Evolutionary conservation across 2,797 vertebrate genomes (phyloP).

Genomic region (Bothrops alternatus): DNA sequence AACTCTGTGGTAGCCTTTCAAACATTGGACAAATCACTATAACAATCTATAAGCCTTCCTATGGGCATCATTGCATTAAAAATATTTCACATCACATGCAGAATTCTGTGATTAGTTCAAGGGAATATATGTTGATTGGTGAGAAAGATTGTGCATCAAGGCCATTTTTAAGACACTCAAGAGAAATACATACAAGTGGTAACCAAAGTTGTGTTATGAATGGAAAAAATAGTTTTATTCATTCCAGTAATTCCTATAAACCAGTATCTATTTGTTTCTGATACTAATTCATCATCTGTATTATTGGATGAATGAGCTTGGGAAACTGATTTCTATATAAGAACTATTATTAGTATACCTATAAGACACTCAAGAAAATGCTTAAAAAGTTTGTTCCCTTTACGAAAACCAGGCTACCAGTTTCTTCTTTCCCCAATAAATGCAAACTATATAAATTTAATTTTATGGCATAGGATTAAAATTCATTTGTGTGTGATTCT

Average conservation of each 20-base stretch:
- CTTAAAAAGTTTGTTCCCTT: background rate
- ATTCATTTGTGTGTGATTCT: background rate
- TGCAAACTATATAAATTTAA: background rate
- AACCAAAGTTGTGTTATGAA: background rate
- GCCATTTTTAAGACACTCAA: background rate
- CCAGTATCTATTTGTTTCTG: background rate
- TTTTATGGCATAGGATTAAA: background rate
- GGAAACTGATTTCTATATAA: background rate
- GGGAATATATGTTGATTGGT: background rate
- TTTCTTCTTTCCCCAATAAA: background rate
- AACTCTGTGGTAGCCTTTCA: background rate
- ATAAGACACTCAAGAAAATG: background rate
- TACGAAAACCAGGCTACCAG: background rate
- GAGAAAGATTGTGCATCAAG: background rate
- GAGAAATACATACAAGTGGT: background rate
- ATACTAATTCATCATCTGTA: slow-evolving; percentile 22
- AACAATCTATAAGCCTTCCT: background rate
- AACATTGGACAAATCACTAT: background rate
- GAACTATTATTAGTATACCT: background rate
- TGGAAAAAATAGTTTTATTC: background rate
- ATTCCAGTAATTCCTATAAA: background rate
- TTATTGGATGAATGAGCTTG: background rate
- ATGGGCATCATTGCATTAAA: background rate
- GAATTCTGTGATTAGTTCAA: background rate
- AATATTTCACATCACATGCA: background rate